Conservation (phyloP, 2,888 invertebrate species). For the Gari tellinella region DNA sequence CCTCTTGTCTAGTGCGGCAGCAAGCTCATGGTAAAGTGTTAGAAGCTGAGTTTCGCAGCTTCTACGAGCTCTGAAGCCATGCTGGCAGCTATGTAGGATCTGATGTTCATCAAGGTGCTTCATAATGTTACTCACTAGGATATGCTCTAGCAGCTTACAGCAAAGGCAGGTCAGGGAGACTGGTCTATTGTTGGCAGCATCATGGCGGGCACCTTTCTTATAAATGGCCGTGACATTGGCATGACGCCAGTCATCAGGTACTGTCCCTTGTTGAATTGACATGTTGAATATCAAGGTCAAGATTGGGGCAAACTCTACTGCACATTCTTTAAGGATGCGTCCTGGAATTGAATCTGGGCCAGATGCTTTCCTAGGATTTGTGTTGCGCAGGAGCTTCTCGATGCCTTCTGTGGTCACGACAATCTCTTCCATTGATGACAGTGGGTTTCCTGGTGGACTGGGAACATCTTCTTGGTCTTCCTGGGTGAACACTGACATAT, state of each 20-base stretch:
- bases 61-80: conserved; percentile 19
- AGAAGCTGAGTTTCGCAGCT: conserved; percentile 32
- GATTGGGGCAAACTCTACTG: conserved; percentile 18
- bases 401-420: conserved; percentile 15
- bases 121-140: conserved; percentile 12
- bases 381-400: conserved; percentile 15
- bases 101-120: conserved; percentile 7
- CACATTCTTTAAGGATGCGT: conserved; percentile 15
- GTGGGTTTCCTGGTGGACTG: conserved; percentile 10
- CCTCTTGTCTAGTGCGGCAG: conserved; percentile 20
- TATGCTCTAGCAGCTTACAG: conserved; percentile 23
- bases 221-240: conserved; percentile 26
- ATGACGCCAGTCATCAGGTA: conserved; percentile 25
- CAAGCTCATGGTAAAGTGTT: conserved; percentile 18
- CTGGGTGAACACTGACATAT: conserved; percentile 18
- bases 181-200: conserved; percentile 23
- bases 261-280: conserved; percentile 16
- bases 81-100: conserved; percentile 2
- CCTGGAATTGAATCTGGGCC: conserved; percentile 25
- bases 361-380: conserved; percentile 19
- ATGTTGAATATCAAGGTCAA: conserved; percentile 12
- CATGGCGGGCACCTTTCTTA: conserved; percentile 26
- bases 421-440: conserved; percentile 11
- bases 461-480: conserved; percentile 20
- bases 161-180: conserved; percentile 28